Evolutionary conservation across 1,140 invertebrate genomes (phyloP), one percentile per base, ranked within the genome.

Genomic region (Drosophila sechellia): DNA sequence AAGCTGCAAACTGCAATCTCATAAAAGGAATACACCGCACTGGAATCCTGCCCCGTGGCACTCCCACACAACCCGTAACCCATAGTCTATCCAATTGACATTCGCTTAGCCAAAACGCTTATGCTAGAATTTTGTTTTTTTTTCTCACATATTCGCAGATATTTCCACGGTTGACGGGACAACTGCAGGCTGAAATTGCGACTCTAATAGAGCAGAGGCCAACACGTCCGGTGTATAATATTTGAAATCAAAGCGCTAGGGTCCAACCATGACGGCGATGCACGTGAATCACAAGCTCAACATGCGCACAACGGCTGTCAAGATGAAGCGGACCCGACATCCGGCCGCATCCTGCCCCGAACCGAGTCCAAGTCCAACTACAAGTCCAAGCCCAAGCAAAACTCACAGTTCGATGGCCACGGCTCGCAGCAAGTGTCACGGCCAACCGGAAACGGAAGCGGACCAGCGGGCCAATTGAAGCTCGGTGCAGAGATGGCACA

Each of bases 161-260:
- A 71, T 70, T 71, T 57, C 52, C 68, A 35, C 68, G 46, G 43
- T 20, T 22, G 49, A 25, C 27, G 49, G 50, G 59, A 68, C 64
- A 46, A 46, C 48, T 15, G 2, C 13, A 52, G 37, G 60, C 53
- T 66, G 72, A 76, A 76, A 75, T 66, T 76, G 71, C 72, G 55
- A 22, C 61, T 68, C 42, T 76, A 58, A 66, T 76, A 57, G 72
- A 76, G 81, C 60, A 48, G 58, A 56, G 56, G 60, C 49, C 49
- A 79, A 55, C 58, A 68, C 48, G 79, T 77, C 75, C 72, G 66
- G 70, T 85, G 79, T 90, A 91, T 90, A 91, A 91, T 91, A 91
- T 91, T 91, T 91, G 90, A 91, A 91, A 91, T 91, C 90, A 91
- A 90, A 91, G 86, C 86, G 72, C 66, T 75, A 79, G 80, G 77